phyloP scores from a whole-genome alignment of 2,888 invertebrate genomes.

The Limnephilus marmoratus region DNA sequence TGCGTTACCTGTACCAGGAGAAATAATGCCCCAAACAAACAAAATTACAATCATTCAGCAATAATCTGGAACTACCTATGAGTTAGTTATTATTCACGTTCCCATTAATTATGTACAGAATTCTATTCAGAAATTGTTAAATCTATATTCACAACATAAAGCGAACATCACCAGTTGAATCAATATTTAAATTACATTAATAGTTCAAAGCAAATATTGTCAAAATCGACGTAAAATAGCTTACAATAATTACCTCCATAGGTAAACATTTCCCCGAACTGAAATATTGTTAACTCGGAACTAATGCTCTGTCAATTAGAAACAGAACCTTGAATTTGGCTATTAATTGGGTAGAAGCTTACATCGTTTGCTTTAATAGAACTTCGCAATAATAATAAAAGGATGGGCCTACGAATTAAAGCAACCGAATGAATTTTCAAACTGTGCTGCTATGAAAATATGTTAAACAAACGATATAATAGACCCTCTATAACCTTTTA shows the following conservation, averaged over 20 bases:
- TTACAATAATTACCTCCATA: not conserved
- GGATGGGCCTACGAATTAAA: not conserved
- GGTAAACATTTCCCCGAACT: not conserved
- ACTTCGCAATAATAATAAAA: not conserved
- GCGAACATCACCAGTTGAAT: not conserved
- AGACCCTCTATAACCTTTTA: no score
- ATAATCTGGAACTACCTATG: no score
- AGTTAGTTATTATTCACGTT: not conserved
- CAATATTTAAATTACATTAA: not conserved
- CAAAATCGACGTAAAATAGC: not conserved
- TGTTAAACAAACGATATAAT: no score
- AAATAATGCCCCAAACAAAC: no score
- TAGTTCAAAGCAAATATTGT: not conserved
- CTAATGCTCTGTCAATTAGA: not conserved
- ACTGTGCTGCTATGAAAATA: no score
- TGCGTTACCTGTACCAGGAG: no score
- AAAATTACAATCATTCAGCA: no score
- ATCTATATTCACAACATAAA: not conserved
- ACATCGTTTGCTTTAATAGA: conserved; percentile 2
- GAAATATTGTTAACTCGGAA: conserved; percentile 2
- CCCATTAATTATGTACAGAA: not conserved
- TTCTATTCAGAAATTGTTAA: not conserved
- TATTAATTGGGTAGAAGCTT: conserved; percentile 2
- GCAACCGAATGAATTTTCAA: not conserved
- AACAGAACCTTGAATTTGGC: not conserved